Evolutionary conservation across 2,113 vertebrate species (phyloP).

Genomic region (Vidua macroura): DNA sequence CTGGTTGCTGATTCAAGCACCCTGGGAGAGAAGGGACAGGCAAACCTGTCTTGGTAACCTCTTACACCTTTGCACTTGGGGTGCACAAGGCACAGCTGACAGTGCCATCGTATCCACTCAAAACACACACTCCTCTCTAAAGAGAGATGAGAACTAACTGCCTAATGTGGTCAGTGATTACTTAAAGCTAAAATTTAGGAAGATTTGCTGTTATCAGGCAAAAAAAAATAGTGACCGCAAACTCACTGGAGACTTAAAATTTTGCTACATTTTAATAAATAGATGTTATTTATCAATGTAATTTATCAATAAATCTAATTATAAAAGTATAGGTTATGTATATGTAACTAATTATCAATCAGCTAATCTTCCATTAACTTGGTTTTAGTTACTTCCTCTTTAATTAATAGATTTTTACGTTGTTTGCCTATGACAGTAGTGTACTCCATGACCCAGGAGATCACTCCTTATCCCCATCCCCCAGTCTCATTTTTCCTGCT

Average conservation of each 20-base stretch:
- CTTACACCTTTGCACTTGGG: background rate
- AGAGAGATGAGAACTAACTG: background rate
- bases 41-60: background rate
- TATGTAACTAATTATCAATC: background rate
- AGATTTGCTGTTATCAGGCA: background rate
- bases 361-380: background rate
- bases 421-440: background rate
- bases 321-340: background rate
- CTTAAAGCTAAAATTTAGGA: background rate
- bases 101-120: background rate
- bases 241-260: background rate
- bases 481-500: background rate
- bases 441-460: background rate
- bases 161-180: background rate
- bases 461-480: background rate
- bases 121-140: background rate
- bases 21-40: background rate
- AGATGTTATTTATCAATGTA: background rate
- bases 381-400: background rate
- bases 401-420: background rate
- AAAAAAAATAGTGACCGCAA: background rate
- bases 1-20: background rate
- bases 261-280: background rate
- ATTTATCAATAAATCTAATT: background rate
- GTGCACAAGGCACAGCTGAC: background rate